phyloP scores from a whole-genome alignment of 2,797 vertebrate species.

The Yasuhikotakia modesta region DNA sequence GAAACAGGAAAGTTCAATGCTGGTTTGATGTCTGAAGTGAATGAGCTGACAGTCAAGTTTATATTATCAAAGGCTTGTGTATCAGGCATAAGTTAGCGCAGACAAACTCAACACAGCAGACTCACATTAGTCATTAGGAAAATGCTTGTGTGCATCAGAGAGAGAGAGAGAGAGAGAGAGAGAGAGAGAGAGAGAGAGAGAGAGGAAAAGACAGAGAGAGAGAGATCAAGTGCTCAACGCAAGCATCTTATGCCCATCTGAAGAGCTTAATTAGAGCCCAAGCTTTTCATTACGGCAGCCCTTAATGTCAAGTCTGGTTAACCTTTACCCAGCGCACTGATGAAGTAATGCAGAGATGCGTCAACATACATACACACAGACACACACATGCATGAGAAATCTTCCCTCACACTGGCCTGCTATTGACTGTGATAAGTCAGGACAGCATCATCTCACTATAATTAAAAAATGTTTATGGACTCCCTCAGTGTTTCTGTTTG shows the following conservation, averaged over 20 bases:
- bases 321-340: conserved; percentile 66
- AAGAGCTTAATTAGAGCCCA: conserved; percentile 74
- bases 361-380: conserved; percentile 35
- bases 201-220: too few species aligned
- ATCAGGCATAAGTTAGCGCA: conserved; percentile 63
- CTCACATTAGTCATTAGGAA: conserved; percentile 66
- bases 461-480: conserved; percentile 34
- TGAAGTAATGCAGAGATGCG: conserved; percentile 53
- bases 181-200: conserved; percentile 21
- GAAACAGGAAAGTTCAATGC: conserved; percentile 6
- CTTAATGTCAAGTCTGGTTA: conserved; percentile 78
- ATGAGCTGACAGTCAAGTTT: conserved; percentile 55
- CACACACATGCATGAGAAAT: neutral
- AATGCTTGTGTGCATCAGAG: conserved; percentile 55
- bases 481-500: conserved; percentile 14
- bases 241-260: conserved; percentile 60
- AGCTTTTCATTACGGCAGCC: conserved; percentile 77
- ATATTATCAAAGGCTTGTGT: conserved; percentile 63
- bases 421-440: neutral
- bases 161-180: neutral
- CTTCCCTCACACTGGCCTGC: neutral
- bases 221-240: conserved; percentile 51
- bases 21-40: conserved; percentile 23
- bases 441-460: neutral
- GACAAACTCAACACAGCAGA: conserved; percentile 62